Evolutionary conservation across 2,797 vertebrate genomes (phyloP), one percentile per base, ranked within the genome.

Genomic region (Aldrovandia affinis): DNA sequence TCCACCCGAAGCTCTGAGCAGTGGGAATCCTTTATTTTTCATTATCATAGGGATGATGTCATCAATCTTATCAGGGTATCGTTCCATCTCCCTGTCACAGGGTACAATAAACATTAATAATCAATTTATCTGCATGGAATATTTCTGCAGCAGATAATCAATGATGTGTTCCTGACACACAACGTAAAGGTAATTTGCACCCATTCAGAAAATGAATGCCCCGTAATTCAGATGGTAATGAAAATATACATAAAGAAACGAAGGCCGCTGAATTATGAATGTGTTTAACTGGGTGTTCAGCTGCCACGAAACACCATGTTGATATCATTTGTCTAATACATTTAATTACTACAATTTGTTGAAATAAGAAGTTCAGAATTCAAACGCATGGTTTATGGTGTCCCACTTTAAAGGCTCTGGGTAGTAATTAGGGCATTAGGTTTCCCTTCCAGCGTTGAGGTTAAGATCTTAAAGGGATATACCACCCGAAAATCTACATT

Each of bases 291-390:
- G 20, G 20, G 70, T 75, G 70, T 42, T 75, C 63, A 15, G 63
- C 55, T 57, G 55, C 15, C 18, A 57, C 63, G 5, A 68, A 68
- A 14, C 63, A 68, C 30, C 2, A 10, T 68, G 63, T 68, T 68
- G 63, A 68, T 20, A 68, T 30, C 10, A 68, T 68, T 68, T 68
- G 63, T 68, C 63, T 68, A 14, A 68, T 68, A 33, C 30, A 68
- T 68, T 68, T 68, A 68, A 33, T 68, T 15, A 68, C 59, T 28
- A 63, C 59, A 63, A 63, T 63, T 70, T 36, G 30, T 70, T 70
- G 33, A 70, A 70, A 70, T 33, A 70, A 70, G 65, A 33, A 70
- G 33, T 15, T 70, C 65, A 70, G 65, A 70, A 70, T 70, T 70
- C 65, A 63, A 63, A n/a, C 10, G 33, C 30, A 70, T 33, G 65